Evolutionary conservation across 1,140 invertebrate species (phyloP), one percentile per base, ranked within the genome.

Genomic region (Rhizoglyphus robini): DNA sequence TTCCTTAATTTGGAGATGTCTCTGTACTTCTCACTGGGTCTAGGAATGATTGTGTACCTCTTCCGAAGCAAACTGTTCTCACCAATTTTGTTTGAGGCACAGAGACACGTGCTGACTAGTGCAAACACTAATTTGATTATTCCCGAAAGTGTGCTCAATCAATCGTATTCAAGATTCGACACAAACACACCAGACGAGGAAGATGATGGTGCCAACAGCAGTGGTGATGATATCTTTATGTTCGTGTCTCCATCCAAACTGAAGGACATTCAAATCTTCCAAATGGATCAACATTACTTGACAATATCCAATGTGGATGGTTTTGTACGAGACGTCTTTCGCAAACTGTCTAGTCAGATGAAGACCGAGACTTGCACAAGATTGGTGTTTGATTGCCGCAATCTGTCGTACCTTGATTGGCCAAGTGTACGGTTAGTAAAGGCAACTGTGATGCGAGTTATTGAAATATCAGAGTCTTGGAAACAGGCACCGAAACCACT

Each of bases 351-450:
- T 13, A 13, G 23, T 46, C 23, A 29, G 23, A 34, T 60, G 29
- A 60, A 59, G n/a, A 15, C 20, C 20, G 20, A 51, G 15, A 51
- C 29, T 13, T 11, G 20, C 3, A 27, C 2, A 51, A 34, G 30
- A 60, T 46, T 60, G 27, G 25, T 60, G 2, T 60, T 60, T 32
- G 58, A 60, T 46, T 60, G 58, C 15, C 3, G 58, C n/a, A n/a
- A 13, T 3, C 23, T 60, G 2, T n/a, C 32, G 11, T 60, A 60
- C 29, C 32, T 60, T 27, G 58, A 60, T 46, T 60, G 58, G 58
- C 29, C 58, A n/a, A 60, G 58, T 60, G 27, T 60, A 46, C 58
- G 58, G 13, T 29, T 27, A 11, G 30, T 60, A 27, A 60, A 60
- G 29, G 58, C 15, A 46, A 32, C 58, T n/a, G 36, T 60, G 11